Percentiles rank a stretch among this genome's conserved stretches.
Evolutionary conservation across 2,113 vertebrate species (phyloP).

Genomic region (Trochalopteron elliotii): DNA sequence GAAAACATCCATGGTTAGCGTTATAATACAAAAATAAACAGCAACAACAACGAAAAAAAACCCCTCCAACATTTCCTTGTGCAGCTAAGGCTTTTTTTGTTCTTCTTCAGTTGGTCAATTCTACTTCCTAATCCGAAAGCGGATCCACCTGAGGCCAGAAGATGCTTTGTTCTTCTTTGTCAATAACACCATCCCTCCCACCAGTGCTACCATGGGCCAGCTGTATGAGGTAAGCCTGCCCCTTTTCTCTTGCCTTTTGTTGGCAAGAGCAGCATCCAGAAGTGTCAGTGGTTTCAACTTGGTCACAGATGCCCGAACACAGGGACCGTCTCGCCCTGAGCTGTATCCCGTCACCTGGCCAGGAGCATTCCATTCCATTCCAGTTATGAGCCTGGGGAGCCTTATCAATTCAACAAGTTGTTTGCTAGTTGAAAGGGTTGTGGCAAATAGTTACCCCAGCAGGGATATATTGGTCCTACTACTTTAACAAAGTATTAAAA

Average conservation of each 20-base stretch:
- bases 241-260: neutral
- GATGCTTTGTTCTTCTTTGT: slow-evolving; percentile 98
- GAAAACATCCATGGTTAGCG: neutral
- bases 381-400: neutral
- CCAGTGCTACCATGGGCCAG: slow-evolving; percentile 92
- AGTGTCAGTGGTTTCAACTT: neutral
- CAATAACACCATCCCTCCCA: slow-evolving; percentile 95
- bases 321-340: neutral
- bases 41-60: neutral
- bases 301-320: neutral
- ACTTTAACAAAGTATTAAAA: neutral
- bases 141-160: slow-evolving; percentile 93
- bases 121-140: slow-evolving; percentile 96
- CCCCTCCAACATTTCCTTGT: neutral
- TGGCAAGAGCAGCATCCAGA: neutral
- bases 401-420: neutral
- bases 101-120: slow-evolving; percentile 88
- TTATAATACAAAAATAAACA: neutral
- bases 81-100: neutral
- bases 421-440: neutral
- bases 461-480: neutral
- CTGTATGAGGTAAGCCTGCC: slow-evolving; percentile 90
- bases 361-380: neutral
- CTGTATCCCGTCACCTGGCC: neutral
- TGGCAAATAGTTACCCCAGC: neutral